These are phyloP conservation scores for Andrena dorsata DNA, from an alignment of 2,888 invertebrate genomes.

Conservation along the genomic window DNA sequence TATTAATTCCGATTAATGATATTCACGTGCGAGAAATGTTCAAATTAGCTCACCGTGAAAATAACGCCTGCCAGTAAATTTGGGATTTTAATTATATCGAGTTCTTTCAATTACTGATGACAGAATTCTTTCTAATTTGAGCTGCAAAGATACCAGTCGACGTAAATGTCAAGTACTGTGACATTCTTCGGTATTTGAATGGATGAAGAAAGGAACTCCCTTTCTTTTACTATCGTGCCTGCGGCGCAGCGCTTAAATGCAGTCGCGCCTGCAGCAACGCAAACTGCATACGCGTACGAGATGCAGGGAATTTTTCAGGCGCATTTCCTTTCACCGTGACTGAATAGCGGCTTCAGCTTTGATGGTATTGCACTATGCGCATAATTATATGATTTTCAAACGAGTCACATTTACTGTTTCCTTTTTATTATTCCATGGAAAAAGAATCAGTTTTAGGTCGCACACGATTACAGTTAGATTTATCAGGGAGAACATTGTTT, in stretches of 20 bases:
- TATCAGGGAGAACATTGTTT: slow-evolving; percentile 21
- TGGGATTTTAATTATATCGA: not conserved
- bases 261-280: slow-evolving; percentile 49
- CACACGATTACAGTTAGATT: not conserved
- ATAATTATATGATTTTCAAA: slow-evolving; percentile 3
- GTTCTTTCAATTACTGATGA: not conserved
- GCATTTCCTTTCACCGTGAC: slow-evolving; percentile 35
- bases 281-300: slow-evolving; percentile 30
- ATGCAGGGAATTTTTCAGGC: slow-evolving; percentile 46
- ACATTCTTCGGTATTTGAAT: not conserved
- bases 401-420: slow-evolving; percentile 20
- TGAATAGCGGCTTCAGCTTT: slow-evolving; percentile 3
- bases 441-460: slow-evolving; percentile 5
- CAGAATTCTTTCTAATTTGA: not conserved
- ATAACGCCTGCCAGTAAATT: not conserved
- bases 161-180: not conserved
- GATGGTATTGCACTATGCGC: not conserved
- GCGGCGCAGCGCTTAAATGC: slow-evolving; percentile 8
- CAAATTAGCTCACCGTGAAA: not conserved
- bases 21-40: not conserved
- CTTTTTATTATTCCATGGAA: not conserved
- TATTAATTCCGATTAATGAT: not conserved
- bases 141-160: not conserved
- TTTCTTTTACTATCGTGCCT: not conserved
- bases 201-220: slow-evolving; percentile 1